Evolutionary conservation across 2,113 vertebrate genomes (phyloP).

Genomic region (Typhlomys cinereus): DNA sequence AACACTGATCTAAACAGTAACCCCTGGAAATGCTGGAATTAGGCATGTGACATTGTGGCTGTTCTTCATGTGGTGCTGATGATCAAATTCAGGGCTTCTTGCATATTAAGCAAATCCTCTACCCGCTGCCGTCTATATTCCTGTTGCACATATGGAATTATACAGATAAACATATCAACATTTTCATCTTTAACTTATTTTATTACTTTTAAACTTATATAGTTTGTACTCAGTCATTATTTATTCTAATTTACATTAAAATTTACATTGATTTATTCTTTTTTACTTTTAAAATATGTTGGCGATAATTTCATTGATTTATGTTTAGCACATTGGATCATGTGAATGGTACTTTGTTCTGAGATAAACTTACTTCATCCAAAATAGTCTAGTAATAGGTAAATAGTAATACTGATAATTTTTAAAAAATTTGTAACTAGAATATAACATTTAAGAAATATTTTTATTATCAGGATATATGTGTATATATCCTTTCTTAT

Average conservation of each 20-base stretch:
- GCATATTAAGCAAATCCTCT: no score
- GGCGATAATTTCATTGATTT: not conserved
- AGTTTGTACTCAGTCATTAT: not conserved
- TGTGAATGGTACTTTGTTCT: not conserved
- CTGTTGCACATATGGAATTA: no score
- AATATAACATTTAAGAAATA: not conserved
- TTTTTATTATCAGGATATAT: slow-evolving; percentile 17
- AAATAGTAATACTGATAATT: slow-evolving; percentile 15
- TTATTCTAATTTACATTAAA: slow-evolving; percentile 9
- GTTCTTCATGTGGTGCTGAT: no score
- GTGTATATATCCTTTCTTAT: not conserved
- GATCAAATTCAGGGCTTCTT: no score
- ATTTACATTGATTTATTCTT: no score
- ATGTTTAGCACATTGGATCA: not conserved
- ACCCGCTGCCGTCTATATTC: no score
- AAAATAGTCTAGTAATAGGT: not conserved
- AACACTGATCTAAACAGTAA: no score
- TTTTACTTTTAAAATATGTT: not conserved
- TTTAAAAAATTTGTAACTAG: not conserved
- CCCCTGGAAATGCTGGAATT: no score
- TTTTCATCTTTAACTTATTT: not conserved
- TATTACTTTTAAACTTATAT: not conserved
- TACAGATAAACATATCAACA: not conserved
- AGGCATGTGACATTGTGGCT: no score
- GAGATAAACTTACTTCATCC: not conserved